Evolutionary conservation across 2,888 invertebrate species (phyloP).

Genomic region (Synergus umbraculus): DNA sequence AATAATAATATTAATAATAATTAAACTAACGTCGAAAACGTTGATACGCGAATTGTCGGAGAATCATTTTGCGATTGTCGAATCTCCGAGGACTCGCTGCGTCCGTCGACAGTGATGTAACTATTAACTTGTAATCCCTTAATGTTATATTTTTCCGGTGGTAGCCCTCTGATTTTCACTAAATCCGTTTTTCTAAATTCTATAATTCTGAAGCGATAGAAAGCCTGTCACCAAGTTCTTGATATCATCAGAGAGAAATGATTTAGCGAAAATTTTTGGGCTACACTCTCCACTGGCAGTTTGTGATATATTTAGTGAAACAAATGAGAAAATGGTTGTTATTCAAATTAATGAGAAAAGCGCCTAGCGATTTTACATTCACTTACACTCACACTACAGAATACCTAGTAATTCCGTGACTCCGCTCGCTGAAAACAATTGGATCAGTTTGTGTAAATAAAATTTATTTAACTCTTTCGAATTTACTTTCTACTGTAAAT

Average conservation of each 20-base stretch:
- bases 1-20: constrained; percentile 55
- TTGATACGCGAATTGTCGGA: constrained; percentile 53
- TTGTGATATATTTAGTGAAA: constrained; percentile 77
- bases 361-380: constrained; percentile 74
- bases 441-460: constrained; percentile 38
- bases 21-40: constrained; percentile 70
- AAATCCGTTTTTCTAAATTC: constrained; percentile 43
- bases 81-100: constrained; percentile 53
- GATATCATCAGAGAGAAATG: constrained; percentile 34
- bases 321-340: constrained; percentile 72
- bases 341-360: constrained; percentile 69
- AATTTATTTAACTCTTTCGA: not conserved
- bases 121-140: constrained; percentile 75
- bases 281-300: constrained; percentile 72
- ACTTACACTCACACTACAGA: constrained; percentile 60
- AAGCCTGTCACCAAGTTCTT: constrained; percentile 35
- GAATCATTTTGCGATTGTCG: constrained; percentile 42
- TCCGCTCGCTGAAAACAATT: constrained; percentile 48
- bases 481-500: constrained; percentile 25
- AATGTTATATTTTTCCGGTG: constrained; percentile 76
- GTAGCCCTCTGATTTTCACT: constrained; percentile 61
- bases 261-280: constrained; percentile 60
- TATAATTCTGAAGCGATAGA: not conserved
- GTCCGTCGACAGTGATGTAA: constrained; percentile 74
- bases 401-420: constrained; percentile 24